Base-by-base conservation (phyloP, 1,140 invertebrate species). In the Zaprionus nigranus region DNA sequence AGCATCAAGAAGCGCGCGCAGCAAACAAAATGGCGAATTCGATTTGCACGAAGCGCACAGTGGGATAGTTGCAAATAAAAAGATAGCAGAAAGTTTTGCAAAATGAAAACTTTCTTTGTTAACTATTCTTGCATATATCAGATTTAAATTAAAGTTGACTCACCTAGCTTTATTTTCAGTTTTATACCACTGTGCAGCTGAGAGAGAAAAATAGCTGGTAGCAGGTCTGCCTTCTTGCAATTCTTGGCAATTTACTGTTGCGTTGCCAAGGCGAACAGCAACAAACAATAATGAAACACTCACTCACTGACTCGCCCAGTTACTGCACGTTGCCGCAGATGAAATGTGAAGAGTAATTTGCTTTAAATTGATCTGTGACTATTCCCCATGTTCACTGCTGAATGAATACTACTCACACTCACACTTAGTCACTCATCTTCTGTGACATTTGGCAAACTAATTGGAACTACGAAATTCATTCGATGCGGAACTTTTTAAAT, bases 301-400 rank as follows among this genome's bases (percentile, higher is more conserved):
- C 40, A 17, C n/a, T 13, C 43, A 51, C n/a, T 7, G n/a, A 17
- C n/a, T 13, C 43, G 76, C 57, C 53, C 71, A 76, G 67, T 56
- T 36, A 59, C 46, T 59, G 26, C 22, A 5, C 20, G 11, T 12
- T 49, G 49, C 51, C 61, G 62, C 56, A 75, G 51, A 64, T 75
- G 73, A 79, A 62, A 69, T 87, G 83, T 83, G 80, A 88, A 87
- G 83, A 88, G 78, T 83, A 88, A 88, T 88, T 88, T 87, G 66
- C 67, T 58, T 74, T 68, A 51, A 88, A 88, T 80, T 86, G 74
- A 75, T 79, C 60, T 57, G 61, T 68, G 49, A 65, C 60, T 57
- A 24, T 64, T 40, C 56, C 38, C 6, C 22, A 6, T 12, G 24
- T 46, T 20, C 9, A 17, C 28, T 58, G 20, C 24, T 58, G 53